Base-by-base conservation (phyloP, 2,113 vertebrate species). In the Electrona antarctica region DNA sequence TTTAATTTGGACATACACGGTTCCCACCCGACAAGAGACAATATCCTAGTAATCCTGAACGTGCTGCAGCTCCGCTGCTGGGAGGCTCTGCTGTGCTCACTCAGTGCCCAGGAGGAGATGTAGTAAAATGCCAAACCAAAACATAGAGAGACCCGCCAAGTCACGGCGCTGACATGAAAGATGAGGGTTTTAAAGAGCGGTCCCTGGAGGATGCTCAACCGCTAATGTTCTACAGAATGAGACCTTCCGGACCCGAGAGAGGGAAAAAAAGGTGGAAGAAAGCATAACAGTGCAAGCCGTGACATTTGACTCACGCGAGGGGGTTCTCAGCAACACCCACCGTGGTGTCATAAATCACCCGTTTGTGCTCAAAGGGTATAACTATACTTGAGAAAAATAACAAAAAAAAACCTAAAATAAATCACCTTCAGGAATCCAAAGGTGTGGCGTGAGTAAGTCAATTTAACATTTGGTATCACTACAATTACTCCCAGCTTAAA, bases 181-280 rank as follows among this genome's bases (percentile, higher is more conserved):
- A 49, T 0, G 7, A 60, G 3, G 67, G n/a, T 78, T 82, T 77
- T 14, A 46, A 71, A 86, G 29, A 62, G 63, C 69, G 54, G 8
- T 63, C 57, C 72, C 51, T 62, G 65, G 57, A 74, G 60, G 7
- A 21, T 67, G 55, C 77, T 81, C 14, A 78, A 72, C 72, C 60
- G 41, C 74, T 86, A 78, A 84, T 82, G 80, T 82, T 81, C 55
- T 61, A 71, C 74, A 71, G 78, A 69, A 89, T 50, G 71, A 86
- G 76, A 71, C 74, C 71, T 76, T 74, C 1, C 68, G 45, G 73
- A 71, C 69, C 73, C 69, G 8, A 45, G 72, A 64, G 76, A 76
- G 15, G 33, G 5, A 41, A 41, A 63, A 55, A 74, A 70, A 13
- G 14, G 33, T 3, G 33, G 49, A 60, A 60, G 33, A 41, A 69